Base-by-base conservation (phyloP, 2,113 vertebrate genomes). In the Gambusia holbrooki region DNA sequence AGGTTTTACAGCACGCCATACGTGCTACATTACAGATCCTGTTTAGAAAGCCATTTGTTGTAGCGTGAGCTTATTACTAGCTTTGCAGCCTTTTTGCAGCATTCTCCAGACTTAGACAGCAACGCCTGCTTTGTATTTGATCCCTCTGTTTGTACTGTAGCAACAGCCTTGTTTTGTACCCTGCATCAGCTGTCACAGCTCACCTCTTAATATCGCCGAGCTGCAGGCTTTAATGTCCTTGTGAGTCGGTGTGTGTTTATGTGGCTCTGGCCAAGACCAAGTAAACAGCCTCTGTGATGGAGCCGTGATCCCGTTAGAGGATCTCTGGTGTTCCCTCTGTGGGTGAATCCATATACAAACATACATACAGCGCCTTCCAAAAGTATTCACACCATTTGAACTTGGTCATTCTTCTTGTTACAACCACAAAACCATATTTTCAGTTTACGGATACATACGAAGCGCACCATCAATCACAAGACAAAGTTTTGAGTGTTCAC, bases 141-240 rank as follows among this genome's bases (percentile, higher is more conserved):
- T 62, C 19, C 51, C 51, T n/a, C 8, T 58, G 2, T 22, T n/a
- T 58, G 51, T 9, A n/a, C 51, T 25, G 25, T 58, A 58, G 17
- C 60, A 3, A 80, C 29, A 42, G 74, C 69, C 58, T 30, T 27
- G 72, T 54, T 80, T 73, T 66, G 67, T 82, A 62, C 62, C 63
- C 79, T 68, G 27, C 80, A 73, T 84, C 85, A 86, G 89, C 84
- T 85, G 87, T 84, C 86, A 88, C n/a, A n/a, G n/a, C n/a, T n/a
- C n/a, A n/a, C n/a, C 77, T 80, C 77, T 84, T 84, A 91, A 89
- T 86, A 89, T 88, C 83, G 84, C 87, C 77, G 73, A 85, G 87
- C 90, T 77, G 30, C 54, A 66, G 77, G 79, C 85, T 89, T 86
- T 54, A 19, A 19, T 54, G 17, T 54, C 22, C 25, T 25, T 58